Base-by-base conservation (phyloP, 2,113 vertebrate species). In the Cyphomyrus plagiostoma region DNA sequence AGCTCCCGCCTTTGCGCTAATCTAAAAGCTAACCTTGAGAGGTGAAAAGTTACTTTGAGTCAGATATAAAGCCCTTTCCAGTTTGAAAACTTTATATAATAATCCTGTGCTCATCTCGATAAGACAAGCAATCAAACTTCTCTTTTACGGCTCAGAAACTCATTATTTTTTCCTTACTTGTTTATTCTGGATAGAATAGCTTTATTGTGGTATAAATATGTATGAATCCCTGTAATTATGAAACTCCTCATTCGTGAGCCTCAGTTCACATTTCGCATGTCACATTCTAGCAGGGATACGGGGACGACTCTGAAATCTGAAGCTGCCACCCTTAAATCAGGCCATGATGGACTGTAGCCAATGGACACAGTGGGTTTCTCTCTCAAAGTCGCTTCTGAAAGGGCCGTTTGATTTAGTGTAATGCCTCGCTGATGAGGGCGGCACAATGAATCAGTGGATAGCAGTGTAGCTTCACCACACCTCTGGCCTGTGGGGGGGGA, bases 131-230 rank as follows among this genome's bases (percentile, higher is more conserved):
- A 88, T 90, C 42, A 17, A 30, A 87, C 48, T 53, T 17, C 46
- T 86, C 58, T 92, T 90, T 91, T 56, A 90, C 70, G 88, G 88
- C 87, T 48, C 82, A 89, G 86, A 90, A 84, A 92, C 90, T 93
- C 90, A 93, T 93, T 93, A 92, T 89, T 86, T 50, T 86, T 48
- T 56, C 10, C 70, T 88, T 93, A 17, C 87, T 89, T 94, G 91
- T 93, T 94, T 90, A 91, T 88, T 91, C 92, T 91, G 58, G n/a
- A 77, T 56, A 89, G 92, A 93, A 89, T 92, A 70, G 88, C 74
- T 90, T 91, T 86, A 91, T 88, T 90, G 91, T 90, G 66, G 53
- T 92, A 93, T 93, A 91, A 89, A 92, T 92, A 92, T 92, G 70
- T 89, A 92, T 92, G 53, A 91, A 91, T 85, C 5, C 7, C 82